These are phyloP conservation scores for Meriones unguiculatus DNA, from an alignment of 2,113 vertebrate genomes.

Conservation along the genomic window DNA sequence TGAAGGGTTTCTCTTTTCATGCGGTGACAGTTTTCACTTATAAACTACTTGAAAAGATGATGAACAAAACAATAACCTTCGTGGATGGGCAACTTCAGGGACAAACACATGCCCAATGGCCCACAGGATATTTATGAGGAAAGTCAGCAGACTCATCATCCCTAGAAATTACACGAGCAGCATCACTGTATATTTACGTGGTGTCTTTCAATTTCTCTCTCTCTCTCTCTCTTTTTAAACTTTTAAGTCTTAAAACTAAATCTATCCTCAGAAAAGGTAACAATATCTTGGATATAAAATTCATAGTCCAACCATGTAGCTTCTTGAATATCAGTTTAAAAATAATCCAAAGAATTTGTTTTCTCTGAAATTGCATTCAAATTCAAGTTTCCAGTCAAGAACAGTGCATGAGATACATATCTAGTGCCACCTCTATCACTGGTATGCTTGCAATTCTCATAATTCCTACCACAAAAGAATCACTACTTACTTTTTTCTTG, in stretches of 20 bases:
- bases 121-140: background rate
- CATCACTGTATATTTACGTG: constrained; percentile 43
- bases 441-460: constrained; percentile 13
- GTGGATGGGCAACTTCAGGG: background rate
- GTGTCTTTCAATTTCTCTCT: background rate
- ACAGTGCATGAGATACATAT: background rate
- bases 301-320: background rate
- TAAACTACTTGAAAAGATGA: background rate
- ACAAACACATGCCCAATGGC: background rate
- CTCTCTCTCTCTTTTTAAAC: constrained; percentile 52
- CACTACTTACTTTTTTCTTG: constrained; percentile 31
- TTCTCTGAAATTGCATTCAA: background rate
- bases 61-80: background rate
- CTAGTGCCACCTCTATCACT: background rate
- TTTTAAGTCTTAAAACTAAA: constrained; percentile 42
- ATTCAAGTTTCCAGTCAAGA: constrained; percentile 21
- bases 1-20: background rate
- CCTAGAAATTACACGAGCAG: constrained; percentile 41
- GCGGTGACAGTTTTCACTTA: background rate
- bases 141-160: background rate
- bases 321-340: constrained; percentile 24
- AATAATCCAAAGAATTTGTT: background rate
- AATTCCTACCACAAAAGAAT: constrained; percentile 61
- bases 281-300: constrained; percentile 31
- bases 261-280: background rate